Base-by-base conservation (phyloP, 1,140 invertebrate species). In the Camponotus floridanus region DNA sequence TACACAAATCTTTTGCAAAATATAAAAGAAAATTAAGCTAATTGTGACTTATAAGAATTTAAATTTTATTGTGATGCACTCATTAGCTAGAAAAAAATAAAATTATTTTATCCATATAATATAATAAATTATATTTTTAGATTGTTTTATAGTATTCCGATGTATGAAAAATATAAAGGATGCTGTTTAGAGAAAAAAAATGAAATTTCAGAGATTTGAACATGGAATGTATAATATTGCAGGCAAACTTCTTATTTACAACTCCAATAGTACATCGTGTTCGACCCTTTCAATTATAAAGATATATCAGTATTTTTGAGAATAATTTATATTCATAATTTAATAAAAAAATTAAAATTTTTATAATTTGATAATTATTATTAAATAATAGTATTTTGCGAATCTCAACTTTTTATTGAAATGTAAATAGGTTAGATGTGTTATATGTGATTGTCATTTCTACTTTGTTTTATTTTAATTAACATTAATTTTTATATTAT, bases 1-100 rank as follows among this genome's bases (percentile, higher is more conserved):
- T 64, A 36, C 31, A 51, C 3, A 11, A 61, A 71, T 76, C 1
- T 61, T 61, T 26, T 11, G 3, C 15, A 55, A 3, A 13, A 6
- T 51, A 51, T 57, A 45, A 71, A 51, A 51, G 2, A 39, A 59
- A 4, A 84, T 65, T 36, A 31, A 73, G 31, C 36, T 5, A 65
- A 31, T 76, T n/a, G 3, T 39, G 15, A 13, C 11, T 57, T 74
- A 61, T 26, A 39, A n/a, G 21, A 8, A 57, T 55, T 18, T 33
- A 57, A 55, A 74, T 1, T 61, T 0, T 71, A 79, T 18, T 33
- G 7, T 61, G 57, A 55, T 39, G 45, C 2, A 0, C 65, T 57
- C n/a, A 18, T 73, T 9, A 7, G 6, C 11, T 67, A 15, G 31
- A 55, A 51, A 78, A 65, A 64, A 85, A 76, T 62, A 62, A 13